These are phyloP conservation scores for Hippocampus zosterae DNA, from an alignment of 2,113 vertebrate species.

Conservation along the genomic window DNA sequence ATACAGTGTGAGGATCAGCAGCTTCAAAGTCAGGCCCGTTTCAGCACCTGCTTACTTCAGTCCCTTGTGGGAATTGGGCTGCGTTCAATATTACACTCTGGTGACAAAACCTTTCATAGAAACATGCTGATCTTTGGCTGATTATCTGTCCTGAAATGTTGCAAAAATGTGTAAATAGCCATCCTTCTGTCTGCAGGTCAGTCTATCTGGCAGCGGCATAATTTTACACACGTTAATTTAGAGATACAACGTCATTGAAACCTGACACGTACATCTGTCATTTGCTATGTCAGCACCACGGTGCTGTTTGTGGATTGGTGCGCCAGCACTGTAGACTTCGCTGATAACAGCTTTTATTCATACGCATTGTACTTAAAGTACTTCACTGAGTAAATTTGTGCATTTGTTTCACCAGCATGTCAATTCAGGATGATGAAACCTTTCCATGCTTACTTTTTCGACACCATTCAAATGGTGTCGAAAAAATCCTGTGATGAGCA, in stretches of 20 bases:
- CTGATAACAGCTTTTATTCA: neutral
- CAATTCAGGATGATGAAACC: too few relatives aligned
- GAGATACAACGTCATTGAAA: slow-evolving; percentile 6
- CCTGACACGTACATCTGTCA: neutral
- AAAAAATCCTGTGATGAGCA: too few relatives aligned
- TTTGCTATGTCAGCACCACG: neutral
- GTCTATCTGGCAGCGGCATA: slow-evolving; percentile 7
- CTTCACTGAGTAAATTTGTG: too few relatives aligned
- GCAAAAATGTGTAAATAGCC: neutral
- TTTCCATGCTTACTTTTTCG: too few relatives aligned
- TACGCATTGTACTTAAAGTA: neutral
- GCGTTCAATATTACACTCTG: neutral
- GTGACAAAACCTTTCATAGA: neutral
- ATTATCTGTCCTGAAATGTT: neutral
- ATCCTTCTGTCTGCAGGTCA: slow-evolving; percentile 6
- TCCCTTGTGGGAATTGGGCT: slow-evolving; percentile 30
- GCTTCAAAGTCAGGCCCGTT: slow-evolving; percentile 45
- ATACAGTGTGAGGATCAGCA: slow-evolving; percentile 68
- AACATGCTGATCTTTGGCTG: neutral
- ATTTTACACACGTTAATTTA: slow-evolving; percentile 4
- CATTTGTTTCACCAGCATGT: too few relatives aligned
- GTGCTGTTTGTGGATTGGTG: neutral
- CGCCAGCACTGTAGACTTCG: neutral
- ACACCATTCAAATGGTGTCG: too few relatives aligned
- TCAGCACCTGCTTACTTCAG: slow-evolving; percentile 68